Conservation (phyloP, 2,113 vertebrate species). For the Perca schrenkii region DNA sequence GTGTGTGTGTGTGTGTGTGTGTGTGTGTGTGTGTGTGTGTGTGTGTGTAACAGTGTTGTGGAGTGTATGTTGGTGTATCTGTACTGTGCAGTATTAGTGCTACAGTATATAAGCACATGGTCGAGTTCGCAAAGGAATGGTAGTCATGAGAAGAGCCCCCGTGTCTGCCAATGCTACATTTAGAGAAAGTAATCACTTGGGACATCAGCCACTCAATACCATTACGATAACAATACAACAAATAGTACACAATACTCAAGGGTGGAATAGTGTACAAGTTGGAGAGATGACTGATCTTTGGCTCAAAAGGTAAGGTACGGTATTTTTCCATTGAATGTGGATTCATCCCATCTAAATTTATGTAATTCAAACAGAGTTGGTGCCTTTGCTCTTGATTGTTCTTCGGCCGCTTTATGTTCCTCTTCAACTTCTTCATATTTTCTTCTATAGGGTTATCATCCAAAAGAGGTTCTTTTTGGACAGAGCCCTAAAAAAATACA, state of each 20-base stretch:
- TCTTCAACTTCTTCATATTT: slow-evolving; percentile 52
- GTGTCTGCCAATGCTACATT: slow-evolving; percentile 80
- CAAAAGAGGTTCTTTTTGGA: slow-evolving; percentile 19
- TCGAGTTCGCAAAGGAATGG: slow-evolving; percentile 54
- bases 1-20: slow-evolving; percentile 16
- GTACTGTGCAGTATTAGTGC: slow-evolving; percentile 67
- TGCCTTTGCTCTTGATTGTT: slow-evolving; percentile 65
- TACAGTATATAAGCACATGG: slow-evolving; percentile 70
- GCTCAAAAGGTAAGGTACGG: slow-evolving; percentile 66
- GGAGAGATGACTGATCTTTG: slow-evolving; percentile 80
- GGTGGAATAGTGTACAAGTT: slow-evolving; percentile 70
- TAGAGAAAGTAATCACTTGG: slow-evolving; percentile 66
- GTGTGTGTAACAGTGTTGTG: slow-evolving; percentile 23
- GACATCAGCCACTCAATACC: slow-evolving; percentile 69
- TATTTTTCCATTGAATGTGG: slow-evolving; percentile 35
- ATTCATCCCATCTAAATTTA: not conserved
- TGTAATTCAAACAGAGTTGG: slow-evolving; percentile 15
- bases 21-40: slow-evolving; percentile 5
- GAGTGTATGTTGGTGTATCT: slow-evolving; percentile 34
- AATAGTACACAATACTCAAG: slow-evolving; percentile 62
- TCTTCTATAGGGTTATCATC: slow-evolving; percentile 27
- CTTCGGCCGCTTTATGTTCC: slow-evolving; percentile 49
- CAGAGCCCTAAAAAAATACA: slow-evolving; percentile 30
- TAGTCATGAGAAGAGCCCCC: slow-evolving; percentile 55
- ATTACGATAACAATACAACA: slow-evolving; percentile 71